phyloP scores from a whole-genome alignment of 1,140 invertebrate genomes.

The Drosophila parabipectinata region DNA sequence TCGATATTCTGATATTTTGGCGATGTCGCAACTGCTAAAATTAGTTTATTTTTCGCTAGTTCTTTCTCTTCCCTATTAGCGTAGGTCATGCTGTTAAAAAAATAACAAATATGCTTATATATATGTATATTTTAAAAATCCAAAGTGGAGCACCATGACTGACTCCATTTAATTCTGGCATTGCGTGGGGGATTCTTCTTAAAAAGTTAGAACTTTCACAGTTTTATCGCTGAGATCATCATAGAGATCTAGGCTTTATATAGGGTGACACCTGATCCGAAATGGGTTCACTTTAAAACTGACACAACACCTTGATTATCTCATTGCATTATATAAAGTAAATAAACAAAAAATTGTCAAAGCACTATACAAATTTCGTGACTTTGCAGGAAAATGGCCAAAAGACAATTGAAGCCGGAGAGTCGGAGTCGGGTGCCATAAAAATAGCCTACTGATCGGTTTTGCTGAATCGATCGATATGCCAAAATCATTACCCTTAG shows the following conservation, averaged over 20 bases:
- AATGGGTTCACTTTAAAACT: constrained; percentile 32
- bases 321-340: constrained; percentile 63
- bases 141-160: constrained; percentile 44
- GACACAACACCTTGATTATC: constrained; percentile 64
- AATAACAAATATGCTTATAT: background rate
- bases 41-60: constrained; percentile 56
- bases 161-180: constrained; percentile 28
- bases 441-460: constrained; percentile 54
- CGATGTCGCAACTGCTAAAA: constrained; percentile 80
- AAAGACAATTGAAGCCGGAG: constrained; percentile 35
- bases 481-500: constrained; percentile 37
- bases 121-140: background rate
- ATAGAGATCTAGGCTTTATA: background rate
- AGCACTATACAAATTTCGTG: constrained; percentile 54
- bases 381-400: constrained; percentile 65
- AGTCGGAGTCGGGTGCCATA: constrained; percentile 23
- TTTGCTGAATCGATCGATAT: constrained; percentile 63
- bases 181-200: constrained; percentile 36
- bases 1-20: constrained; percentile 51
- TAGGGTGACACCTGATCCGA: constrained; percentile 22
- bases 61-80: constrained; percentile 53
- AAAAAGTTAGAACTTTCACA: constrained; percentile 43
- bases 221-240: constrained; percentile 44
- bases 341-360: constrained; percentile 39
- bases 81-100: constrained; percentile 61